Conservation (phyloP, 37 sponge, comb jelly and placozoan genomes). For the Ianthella basta region DNA sequence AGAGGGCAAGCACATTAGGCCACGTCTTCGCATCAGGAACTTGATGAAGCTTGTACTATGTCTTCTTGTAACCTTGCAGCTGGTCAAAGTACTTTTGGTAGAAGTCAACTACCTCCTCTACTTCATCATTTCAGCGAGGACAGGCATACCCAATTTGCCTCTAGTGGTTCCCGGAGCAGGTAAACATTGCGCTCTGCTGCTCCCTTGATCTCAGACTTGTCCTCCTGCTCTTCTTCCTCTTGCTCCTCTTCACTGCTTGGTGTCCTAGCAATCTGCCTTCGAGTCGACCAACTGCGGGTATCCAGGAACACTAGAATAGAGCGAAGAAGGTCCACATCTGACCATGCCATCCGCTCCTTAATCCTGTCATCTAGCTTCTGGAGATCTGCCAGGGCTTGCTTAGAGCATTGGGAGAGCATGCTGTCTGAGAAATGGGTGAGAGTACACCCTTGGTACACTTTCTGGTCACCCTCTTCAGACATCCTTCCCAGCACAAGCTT, state of each 20-base stretch:
- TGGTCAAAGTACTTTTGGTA: constrained; percentile 21
- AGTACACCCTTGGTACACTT: no score
- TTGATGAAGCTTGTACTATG: constrained; percentile 51
- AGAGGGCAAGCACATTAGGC: constrained; percentile 37
- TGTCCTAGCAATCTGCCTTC: not conserved
- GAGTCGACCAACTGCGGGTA: constrained; percentile 29
- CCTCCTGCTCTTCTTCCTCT: constrained; percentile 10
- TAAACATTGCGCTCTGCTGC: constrained; percentile 45
- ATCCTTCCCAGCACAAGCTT: no score
- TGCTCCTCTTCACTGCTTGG: not conserved
- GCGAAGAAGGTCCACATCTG: constrained; percentile 28
- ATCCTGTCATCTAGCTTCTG: constrained; percentile 27
- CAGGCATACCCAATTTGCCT: constrained; percentile 36
- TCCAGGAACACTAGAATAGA: constrained; percentile 47
- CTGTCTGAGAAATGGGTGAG: constrained; percentile 8
- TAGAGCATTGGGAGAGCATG: not conserved
- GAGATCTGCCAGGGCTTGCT: constrained; percentile 8
- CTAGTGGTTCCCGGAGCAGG: constrained; percentile 35
- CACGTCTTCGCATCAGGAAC: constrained; percentile 42
- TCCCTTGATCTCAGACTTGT: constrained; percentile 44
- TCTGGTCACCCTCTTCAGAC: no score
- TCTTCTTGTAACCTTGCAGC: constrained; percentile 11
- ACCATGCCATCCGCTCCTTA: constrained; percentile 38
- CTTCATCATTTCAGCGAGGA: constrained; percentile 35
- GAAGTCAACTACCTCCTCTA: constrained; percentile 32